Conservation (phyloP, 1,140 invertebrate genomes). For the Diabrotica undecimpunctata region DNA sequence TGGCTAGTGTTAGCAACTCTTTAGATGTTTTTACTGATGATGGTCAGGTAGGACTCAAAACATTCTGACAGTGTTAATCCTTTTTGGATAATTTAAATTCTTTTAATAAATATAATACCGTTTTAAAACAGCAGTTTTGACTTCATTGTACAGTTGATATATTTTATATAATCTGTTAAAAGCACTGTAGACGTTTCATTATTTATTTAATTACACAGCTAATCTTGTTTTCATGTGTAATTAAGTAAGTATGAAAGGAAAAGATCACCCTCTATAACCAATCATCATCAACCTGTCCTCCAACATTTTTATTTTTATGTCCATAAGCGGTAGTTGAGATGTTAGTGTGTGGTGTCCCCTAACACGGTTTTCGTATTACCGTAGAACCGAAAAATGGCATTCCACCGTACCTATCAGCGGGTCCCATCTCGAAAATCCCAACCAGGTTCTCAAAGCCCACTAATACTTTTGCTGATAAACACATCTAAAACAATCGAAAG, state of each 20-base stretch:
- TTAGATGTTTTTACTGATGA: no score
- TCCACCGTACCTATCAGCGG: slow-evolving; percentile 27
- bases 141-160: no score
- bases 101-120: no score
- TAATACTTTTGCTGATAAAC: slow-evolving; percentile 35
- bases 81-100: no score
- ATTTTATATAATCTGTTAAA: no score
- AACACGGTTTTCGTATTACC: slow-evolving; percentile 37
- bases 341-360: slow-evolving; percentile 25
- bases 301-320: slow-evolving; percentile 19
- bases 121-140: no score
- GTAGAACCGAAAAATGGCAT: slow-evolving; percentile 34
- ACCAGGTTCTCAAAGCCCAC: slow-evolving; percentile 26
- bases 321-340: slow-evolving; percentile 30
- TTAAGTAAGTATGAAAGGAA: no score
- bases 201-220: neutral
- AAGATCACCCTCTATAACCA: neutral
- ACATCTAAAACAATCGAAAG: slow-evolving; percentile 32
- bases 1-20: no score
- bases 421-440: slow-evolving; percentile 33
- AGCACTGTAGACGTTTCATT: no score
- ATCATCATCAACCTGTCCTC: slow-evolving; percentile 10
- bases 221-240: neutral
- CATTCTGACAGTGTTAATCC: no score
- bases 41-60: no score